These are phyloP conservation scores for Planiliza haematocheilus DNA, from an alignment of 2,113 vertebrate genomes.

Conservation along the genomic window DNA sequence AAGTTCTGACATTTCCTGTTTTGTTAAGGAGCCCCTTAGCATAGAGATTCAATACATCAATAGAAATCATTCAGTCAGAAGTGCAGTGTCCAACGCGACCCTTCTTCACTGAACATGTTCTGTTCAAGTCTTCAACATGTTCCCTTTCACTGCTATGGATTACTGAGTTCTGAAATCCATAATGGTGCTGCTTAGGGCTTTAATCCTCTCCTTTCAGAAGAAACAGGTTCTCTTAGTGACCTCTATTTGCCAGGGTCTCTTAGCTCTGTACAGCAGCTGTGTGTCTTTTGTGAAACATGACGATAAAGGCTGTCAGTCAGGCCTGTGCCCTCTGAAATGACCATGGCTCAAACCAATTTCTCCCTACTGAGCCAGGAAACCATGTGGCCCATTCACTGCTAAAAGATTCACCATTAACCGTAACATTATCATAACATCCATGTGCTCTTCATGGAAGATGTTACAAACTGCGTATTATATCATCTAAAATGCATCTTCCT, in stretches of 20 bases:
- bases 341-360: constrained; percentile 27
- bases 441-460: background rate
- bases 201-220: constrained; percentile 52
- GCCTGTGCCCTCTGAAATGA: constrained; percentile 27
- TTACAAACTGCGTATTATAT: background rate
- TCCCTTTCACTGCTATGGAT: constrained; percentile 44
- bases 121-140: constrained; percentile 17
- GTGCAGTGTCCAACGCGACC: constrained; percentile 1
- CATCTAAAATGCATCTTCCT: background rate
- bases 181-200: constrained; percentile 48
- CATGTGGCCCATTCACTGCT: background rate
- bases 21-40: background rate
- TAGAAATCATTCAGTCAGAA: constrained; percentile 10
- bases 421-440: background rate
- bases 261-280: constrained; percentile 43
- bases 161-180: constrained; percentile 38
- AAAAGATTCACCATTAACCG: background rate
- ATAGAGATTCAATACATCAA: background rate
- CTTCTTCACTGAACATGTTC: background rate
- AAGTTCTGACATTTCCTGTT: background rate
- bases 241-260: constrained; percentile 72
- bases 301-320: constrained; percentile 51
- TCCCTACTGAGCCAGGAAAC: constrained; percentile 8
- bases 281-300: constrained; percentile 57
- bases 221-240: constrained; percentile 55